phyloP scores from a whole-genome alignment of 2,113 vertebrate genomes.

The Herpailurus yagouaroundi region DNA sequence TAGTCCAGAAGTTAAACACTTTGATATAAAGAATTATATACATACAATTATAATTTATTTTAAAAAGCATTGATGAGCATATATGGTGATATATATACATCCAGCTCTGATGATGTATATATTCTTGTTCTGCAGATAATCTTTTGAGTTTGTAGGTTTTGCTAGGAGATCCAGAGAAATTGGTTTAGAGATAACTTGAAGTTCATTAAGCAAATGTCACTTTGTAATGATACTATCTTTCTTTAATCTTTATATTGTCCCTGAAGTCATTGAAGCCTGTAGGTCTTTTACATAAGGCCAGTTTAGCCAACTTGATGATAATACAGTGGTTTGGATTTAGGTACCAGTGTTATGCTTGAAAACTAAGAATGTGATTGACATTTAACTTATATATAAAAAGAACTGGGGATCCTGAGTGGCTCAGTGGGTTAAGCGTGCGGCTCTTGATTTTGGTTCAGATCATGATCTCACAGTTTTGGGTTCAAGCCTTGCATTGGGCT shows the following conservation, averaged over 20 bases:
- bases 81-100: background rate
- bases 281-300: background rate
- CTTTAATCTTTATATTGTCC: background rate
- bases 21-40: background rate
- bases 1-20: background rate
- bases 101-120: background rate
- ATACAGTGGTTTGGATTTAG: background rate
- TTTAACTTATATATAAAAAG: background rate
- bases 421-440: too few species aligned
- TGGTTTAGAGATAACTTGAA: background rate
- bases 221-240: background rate
- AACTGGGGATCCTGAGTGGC: too few species aligned
- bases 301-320: background rate
- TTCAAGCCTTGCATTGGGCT: too few species aligned
- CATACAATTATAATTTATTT: background rate
- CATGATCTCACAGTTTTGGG: too few species aligned
- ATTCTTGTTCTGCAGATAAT: background rate
- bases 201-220: background rate
- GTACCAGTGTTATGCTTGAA: background rate
- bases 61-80: background rate
- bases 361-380: background rate
- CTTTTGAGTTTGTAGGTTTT: background rate
- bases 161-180: background rate
- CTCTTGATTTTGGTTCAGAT: too few species aligned
- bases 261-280: background rate